Base-by-base conservation (phyloP, 2,797 vertebrate species). In the Pseudomugil gertrudae region DNA sequence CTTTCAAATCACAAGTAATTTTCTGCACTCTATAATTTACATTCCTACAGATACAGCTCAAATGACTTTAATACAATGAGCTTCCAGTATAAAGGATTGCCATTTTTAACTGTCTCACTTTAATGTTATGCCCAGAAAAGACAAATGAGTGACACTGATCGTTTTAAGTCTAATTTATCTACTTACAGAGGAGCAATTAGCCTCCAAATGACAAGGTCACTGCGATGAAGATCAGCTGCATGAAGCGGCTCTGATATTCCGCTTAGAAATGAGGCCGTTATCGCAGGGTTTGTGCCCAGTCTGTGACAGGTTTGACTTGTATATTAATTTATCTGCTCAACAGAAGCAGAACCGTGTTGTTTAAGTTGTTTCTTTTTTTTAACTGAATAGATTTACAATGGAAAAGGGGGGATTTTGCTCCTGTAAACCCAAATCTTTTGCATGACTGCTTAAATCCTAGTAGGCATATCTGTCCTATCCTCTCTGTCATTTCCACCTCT, bases 181-280 rank as follows among this genome's bases (percentile, higher is more conserved):
- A 58, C 74, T 87, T 57, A 63, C 27, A 73, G 57, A 77, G 74
- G 69, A 69, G 60, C 68, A 63, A 79, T 85, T 85, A 79, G 65
- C 74, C 54, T 74, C 30, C 38, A 19, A 7, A 40, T 80, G 78
- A 87, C 73, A 79, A 76, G 84, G 80, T 84, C 73, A 78, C 62
- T 27, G 8, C 74, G 66, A 74, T 78, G 74, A 86, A 78, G 73
- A 83, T 78, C 67, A 66, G 50, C 63, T 60, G 45, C 9, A 19
- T 13, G 1, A 64, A 63, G 17, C 52, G 29, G 40, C 63, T 72
- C 53, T 67, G 66, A 76, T 83, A 68, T 75, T 75, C 70, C 66
- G 81, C 74, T 78, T 40, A 76, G 52, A 74, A 87, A 80, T 65
- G 67, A 81, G 60, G 64, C 60, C 69, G 60, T 85, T 79, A 75